Evolutionary conservation across 2,113 vertebrate genomes (phyloP).

Genomic region (Chamaetylas fuelleborni): DNA sequence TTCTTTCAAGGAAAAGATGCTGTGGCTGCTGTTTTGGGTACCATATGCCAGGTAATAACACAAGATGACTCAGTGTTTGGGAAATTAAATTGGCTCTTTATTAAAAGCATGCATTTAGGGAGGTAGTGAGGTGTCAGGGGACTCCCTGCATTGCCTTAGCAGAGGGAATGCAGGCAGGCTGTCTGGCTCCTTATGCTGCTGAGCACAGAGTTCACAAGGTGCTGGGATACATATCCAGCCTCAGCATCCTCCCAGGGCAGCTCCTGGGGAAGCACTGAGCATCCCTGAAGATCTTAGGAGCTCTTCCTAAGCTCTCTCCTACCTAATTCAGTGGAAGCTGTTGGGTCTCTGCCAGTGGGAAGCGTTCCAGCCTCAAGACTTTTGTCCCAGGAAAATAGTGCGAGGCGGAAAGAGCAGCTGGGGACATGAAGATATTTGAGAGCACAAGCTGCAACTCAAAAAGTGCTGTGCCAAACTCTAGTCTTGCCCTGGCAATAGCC

Average conservation of each 20-base stretch:
- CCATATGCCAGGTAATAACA: not conserved
- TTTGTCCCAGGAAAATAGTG: conserved; percentile 4
- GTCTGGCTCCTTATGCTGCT: not conserved
- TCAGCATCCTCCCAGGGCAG: not conserved
- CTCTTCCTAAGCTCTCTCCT: not conserved
- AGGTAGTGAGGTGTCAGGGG: not conserved
- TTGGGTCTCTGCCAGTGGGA: not conserved
- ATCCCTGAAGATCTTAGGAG: not conserved
- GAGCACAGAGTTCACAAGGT: fast-evolving
- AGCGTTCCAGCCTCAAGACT: not conserved
- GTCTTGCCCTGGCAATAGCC: not conserved
- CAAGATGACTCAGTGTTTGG: not conserved
- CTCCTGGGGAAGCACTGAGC: fast-evolving
- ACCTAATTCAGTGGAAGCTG: not conserved
- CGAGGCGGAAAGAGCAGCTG: not conserved
- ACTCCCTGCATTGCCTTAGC: not conserved
- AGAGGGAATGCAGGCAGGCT: not conserved
- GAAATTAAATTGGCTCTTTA: conserved; percentile 11
- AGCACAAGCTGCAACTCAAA: not conserved
- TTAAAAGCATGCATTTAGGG: not conserved
- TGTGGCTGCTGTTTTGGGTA: conserved; percentile 12
- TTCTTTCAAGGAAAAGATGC: not conserved
- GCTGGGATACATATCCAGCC: not conserved
- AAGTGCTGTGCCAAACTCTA: not conserved
- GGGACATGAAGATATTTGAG: not conserved